phyloP scores from a whole-genome alignment of 2,113 vertebrate genomes.

The Cheirogaleus medius region DNA sequence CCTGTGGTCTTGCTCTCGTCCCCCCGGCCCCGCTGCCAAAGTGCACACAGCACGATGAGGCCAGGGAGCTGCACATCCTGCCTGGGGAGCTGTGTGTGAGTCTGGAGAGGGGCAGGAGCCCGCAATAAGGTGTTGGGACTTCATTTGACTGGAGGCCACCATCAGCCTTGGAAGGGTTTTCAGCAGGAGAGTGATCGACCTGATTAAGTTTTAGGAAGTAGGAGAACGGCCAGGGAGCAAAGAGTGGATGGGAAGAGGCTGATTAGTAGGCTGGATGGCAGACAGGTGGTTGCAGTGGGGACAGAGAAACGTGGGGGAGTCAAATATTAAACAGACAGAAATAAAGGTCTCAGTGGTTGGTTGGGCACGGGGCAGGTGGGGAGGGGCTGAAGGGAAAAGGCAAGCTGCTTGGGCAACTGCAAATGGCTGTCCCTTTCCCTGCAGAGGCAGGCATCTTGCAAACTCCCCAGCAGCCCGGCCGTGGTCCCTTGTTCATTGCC shows the following conservation, averaged over 20 bases:
- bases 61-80: neutral
- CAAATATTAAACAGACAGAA: neutral
- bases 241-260: neutral
- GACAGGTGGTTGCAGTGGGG: neutral
- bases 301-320: neutral
- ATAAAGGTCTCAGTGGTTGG: neutral
- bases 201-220: neutral
- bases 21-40: no score
- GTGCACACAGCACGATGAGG: neutral
- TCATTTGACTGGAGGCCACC: neutral
- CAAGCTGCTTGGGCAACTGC: neutral
- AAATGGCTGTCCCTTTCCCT: neutral
- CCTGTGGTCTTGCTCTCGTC: neutral
- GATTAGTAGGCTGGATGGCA: neutral
- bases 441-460: neutral
- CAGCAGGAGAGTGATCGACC: neutral
- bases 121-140: neutral
- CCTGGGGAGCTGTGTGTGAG: neutral
- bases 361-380: neutral
- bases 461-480: neutral
- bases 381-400: neutral
- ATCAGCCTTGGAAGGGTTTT: neutral
- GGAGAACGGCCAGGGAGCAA: neutral
- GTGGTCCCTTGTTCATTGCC: no score
- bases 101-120: neutral